Evolutionary conservation across 1,140 invertebrate species (phyloP).

Genomic region (Leptinotarsa undecemlineata): DNA sequence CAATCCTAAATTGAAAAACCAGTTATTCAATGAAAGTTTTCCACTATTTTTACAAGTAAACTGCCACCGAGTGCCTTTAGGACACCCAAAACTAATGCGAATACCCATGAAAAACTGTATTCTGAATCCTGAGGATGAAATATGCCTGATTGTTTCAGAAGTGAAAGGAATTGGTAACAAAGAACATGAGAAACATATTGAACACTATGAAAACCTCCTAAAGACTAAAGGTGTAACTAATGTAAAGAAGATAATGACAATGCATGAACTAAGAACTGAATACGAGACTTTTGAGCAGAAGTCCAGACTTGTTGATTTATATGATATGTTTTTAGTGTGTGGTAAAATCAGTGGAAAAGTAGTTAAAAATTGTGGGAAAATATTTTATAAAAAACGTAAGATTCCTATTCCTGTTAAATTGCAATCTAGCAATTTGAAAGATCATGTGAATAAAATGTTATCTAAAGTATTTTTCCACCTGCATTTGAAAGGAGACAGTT

Average conservation of each 20-base stretch:
- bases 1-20: constrained; percentile 46
- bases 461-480: constrained; percentile 62
- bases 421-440: constrained; percentile 60
- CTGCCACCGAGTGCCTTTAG: constrained; percentile 57
- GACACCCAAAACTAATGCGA: constrained; percentile 53
- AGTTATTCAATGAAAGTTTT: constrained; percentile 53
- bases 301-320: constrained; percentile 62
- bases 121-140: constrained; percentile 57
- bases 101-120: constrained; percentile 61
- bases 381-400: constrained; percentile 65
- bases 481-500: constrained; percentile 61
- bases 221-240: constrained; percentile 56
- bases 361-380: constrained; percentile 63
- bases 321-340: constrained; percentile 68
- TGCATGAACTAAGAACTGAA: constrained; percentile 66
- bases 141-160: constrained; percentile 61
- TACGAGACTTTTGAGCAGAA: constrained; percentile 69
- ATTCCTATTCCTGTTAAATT: constrained; percentile 64
- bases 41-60: constrained; percentile 57
- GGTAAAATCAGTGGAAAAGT: constrained; percentile 65
- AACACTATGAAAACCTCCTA: constrained; percentile 63
- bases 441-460: constrained; percentile 62
- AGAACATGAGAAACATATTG: constrained; percentile 63
- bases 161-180: constrained; percentile 58
- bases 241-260: constrained; percentile 62